Evolutionary conservation across 2,797 vertebrate genomes (phyloP).

Genomic region (Triplophysa yarkandensis): DNA sequence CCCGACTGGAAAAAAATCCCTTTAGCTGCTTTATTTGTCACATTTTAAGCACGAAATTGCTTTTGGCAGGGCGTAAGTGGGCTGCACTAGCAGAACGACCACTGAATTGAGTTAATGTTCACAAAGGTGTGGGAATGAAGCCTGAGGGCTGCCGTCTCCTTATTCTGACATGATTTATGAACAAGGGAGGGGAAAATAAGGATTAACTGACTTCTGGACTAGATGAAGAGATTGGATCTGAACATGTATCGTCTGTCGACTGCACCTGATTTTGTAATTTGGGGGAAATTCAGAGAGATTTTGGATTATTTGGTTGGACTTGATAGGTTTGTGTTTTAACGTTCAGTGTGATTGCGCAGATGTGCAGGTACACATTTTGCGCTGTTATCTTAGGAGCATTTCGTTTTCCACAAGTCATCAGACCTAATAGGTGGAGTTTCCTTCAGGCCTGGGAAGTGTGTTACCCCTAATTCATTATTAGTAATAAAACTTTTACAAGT

Average conservation of each 20-base stretch:
- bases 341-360: constrained; percentile 15
- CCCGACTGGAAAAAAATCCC: constrained; percentile 61
- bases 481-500: constrained; percentile 26
- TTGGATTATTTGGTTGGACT: constrained; percentile 37
- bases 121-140: constrained; percentile 50
- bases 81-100: constrained; percentile 41
- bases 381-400: constrained; percentile 39
- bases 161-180: constrained; percentile 47
- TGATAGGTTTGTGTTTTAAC: constrained; percentile 25
- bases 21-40: constrained; percentile 65
- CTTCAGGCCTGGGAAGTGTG: constrained; percentile 35
- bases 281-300: constrained; percentile 27
- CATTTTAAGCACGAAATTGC: constrained; percentile 62
- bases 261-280: constrained; percentile 31
- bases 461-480: constrained; percentile 38
- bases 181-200: constrained; percentile 26
- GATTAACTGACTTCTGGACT: constrained; percentile 39
- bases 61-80: constrained; percentile 62
- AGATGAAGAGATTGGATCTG: constrained; percentile 37
- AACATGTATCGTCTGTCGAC: background rate
- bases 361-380: constrained; percentile 1
- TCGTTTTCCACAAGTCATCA: constrained; percentile 41
- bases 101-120: constrained; percentile 53
- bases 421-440: constrained; percentile 31
- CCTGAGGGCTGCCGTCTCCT: constrained; percentile 41